Evolutionary conservation across 2,888 invertebrate genomes (phyloP).

Genomic region (Parthenolecanium corni): DNA sequence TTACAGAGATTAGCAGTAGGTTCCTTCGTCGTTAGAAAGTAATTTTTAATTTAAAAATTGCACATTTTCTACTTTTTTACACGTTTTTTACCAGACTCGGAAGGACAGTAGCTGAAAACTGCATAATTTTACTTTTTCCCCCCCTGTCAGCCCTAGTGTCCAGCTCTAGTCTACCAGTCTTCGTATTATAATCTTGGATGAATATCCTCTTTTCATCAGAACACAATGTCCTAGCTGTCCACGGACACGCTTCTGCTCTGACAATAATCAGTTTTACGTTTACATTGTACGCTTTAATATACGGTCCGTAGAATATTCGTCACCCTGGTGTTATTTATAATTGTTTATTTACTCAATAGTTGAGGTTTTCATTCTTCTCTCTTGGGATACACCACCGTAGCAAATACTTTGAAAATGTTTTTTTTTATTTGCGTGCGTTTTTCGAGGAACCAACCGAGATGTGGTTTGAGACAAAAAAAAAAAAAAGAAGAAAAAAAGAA

Average conservation of each 20-base stretch:
- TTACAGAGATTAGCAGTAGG: too few species aligned
- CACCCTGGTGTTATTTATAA: constrained; percentile 2
- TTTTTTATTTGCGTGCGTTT: too few species aligned
- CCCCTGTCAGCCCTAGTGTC: too few species aligned
- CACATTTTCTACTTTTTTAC: too few species aligned
- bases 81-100: too few species aligned
- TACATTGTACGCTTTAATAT: constrained; percentile 10
- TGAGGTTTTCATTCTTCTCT: not conserved
- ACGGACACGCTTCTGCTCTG: constrained; percentile 23
- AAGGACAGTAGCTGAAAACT: too few species aligned
- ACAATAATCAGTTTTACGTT: not conserved
- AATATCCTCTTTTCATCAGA: constrained; percentile 21
- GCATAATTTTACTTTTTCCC: too few species aligned
- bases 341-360: not conserved
- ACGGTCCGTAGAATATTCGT: constrained; percentile 25
- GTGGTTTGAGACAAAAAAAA: too few species aligned
- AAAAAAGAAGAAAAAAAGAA: not conserved
- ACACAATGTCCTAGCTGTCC: constrained; percentile 17
- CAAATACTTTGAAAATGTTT: not conserved
- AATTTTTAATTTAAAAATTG: too few species aligned
- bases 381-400: not conserved
- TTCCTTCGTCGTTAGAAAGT: too few species aligned
- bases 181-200: constrained; percentile 3
- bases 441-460: too few species aligned
- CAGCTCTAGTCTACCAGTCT: too few species aligned